Base-by-base conservation (phyloP, 2,797 vertebrate genomes). In the Hoplostethus mediterraneus region DNA sequence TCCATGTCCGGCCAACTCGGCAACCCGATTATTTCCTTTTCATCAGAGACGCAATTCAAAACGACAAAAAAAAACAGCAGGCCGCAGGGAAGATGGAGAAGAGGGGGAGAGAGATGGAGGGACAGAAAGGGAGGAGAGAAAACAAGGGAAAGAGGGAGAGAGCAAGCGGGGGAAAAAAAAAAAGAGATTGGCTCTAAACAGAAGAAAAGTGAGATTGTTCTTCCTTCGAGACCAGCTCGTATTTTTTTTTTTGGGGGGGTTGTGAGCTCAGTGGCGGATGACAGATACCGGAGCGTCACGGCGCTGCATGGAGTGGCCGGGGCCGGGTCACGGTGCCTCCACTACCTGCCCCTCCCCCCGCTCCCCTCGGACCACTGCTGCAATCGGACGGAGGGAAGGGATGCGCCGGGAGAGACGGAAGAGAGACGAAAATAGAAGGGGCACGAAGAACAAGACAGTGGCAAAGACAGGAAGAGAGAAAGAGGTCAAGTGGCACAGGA, bases 231-330 rank as follows among this genome's bases (percentile, higher is more conserved):
- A 80, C 74, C 58, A 67, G 63, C 47, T 58, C 7, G 55, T 67
- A 51, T 5, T 71, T 69, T 69, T 56, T 16, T 42, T 16, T 11
- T 45, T 45, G 53, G 1, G 30, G 44, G 11, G 30, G 2, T 59
- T 70, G 81, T 64, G 63, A 84, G 79, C 40, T 77, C 81, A 92
- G 80, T 83, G 81, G 75, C 79, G 81, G 63, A 81, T 84, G 85
- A 82, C 56, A 65, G 63, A 55, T 47, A 21, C 28, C 12, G 53
- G 47, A 70, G 59, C 3, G 6, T 9, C 16, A 40, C 49, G 40
- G 44, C 51, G 63, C 54, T 66, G 28, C 40, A 25, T 16, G 62
- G 71, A 12, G 16, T 21, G 53, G 12, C 48, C 12, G 3, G 58
- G 54, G 21, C 21, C 38, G 42, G 67, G 59, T 31, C 51, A 71